Base-by-base conservation (phyloP, 2,888 invertebrate species). In the Cephus spinipes region DNA sequence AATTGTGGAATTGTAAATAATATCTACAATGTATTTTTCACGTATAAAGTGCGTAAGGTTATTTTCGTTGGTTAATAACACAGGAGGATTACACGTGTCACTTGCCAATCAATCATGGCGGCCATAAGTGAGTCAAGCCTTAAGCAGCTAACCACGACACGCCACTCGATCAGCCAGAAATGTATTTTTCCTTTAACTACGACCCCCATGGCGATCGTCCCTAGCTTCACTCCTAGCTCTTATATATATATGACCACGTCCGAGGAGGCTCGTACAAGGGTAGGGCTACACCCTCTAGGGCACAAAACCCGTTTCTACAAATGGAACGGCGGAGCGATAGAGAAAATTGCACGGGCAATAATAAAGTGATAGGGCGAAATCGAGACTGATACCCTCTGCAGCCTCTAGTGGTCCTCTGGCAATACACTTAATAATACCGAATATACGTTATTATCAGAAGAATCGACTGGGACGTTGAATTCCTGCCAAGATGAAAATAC, bases 281-380 rank as follows among this genome's bases (percentile, higher is more conserved):
- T 71, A 74, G 75, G 76, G 68, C 75, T 76, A 75, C 78, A 75
- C 74, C 81, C 85, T 79, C 73, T 73, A 77, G 82, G 83, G 81
- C 81, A 83, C 83, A 82, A 85, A 85, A 86, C 55, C 87, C 87
- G 82, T 89, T 88, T 82, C 85, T 83, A 84, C 85, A 86, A 89
- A 89, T 89, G 85, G 85, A 85, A 87, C 81, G 84, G 83, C 81
- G 82, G 73, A 75, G 83, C 85, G 86, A 88, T 88, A 86, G 85
- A 87, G 87, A 86, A 88, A 88, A 89, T 89, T 86, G 88, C 84
- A 82, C 83, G 76, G 84, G 79, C 84, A 84, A 77, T 77, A 77
- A 71, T 71, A 71, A 71, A 82, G 78, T 80, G 81, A 81, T 85
- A 86, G 85, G 83, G 83, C 83, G 84, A 82, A 85, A 87, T 87